phyloP scores from a whole-genome alignment of 2,113 vertebrate genomes.

The Prietella phreatophila region DNA sequence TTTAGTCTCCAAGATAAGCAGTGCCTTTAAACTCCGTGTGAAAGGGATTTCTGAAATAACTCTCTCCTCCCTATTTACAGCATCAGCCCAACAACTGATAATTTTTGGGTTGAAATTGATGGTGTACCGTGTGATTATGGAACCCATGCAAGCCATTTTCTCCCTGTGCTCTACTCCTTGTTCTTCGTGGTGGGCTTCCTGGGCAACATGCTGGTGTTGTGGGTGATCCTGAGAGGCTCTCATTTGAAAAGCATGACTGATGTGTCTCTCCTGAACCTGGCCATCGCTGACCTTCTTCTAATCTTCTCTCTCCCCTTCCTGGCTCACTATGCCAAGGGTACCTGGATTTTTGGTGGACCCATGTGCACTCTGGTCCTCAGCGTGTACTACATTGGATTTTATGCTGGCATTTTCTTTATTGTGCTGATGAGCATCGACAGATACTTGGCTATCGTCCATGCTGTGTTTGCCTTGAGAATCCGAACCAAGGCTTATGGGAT shows the following conservation, averaged over 20 bases:
- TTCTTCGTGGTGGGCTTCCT: constrained; percentile 78
- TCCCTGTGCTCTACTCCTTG: constrained; percentile 74
- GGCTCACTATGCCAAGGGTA: constrained; percentile 70
- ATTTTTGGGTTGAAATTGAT: neutral
- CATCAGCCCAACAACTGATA: neutral
- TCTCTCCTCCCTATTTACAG: neutral
- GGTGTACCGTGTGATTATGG: constrained; percentile 24
- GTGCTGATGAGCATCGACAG: constrained; percentile 86
- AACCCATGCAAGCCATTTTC: constrained; percentile 40
- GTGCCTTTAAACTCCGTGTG: too few relatives aligned
- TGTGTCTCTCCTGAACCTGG: constrained; percentile 86
- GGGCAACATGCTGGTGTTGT: constrained; percentile 80
- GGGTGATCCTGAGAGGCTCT: constrained; percentile 76
- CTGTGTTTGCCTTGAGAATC: constrained; percentile 77
- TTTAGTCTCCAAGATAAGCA: too few relatives aligned
- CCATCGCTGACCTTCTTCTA: constrained; percentile 82
- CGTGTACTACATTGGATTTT: constrained; percentile 78
- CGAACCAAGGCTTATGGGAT: constrained; percentile 71
- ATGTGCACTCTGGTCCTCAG: constrained; percentile 77
- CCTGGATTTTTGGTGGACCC: constrained; percentile 76
- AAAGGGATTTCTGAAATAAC: neutral
- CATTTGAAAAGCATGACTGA: constrained; percentile 82
- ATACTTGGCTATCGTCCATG: constrained; percentile 87
- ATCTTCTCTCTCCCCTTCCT: constrained; percentile 79
- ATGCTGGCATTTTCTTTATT: constrained; percentile 84